Conservation (phyloP, 2,113 vertebrate genomes). For the Promerops cafer region DNA sequence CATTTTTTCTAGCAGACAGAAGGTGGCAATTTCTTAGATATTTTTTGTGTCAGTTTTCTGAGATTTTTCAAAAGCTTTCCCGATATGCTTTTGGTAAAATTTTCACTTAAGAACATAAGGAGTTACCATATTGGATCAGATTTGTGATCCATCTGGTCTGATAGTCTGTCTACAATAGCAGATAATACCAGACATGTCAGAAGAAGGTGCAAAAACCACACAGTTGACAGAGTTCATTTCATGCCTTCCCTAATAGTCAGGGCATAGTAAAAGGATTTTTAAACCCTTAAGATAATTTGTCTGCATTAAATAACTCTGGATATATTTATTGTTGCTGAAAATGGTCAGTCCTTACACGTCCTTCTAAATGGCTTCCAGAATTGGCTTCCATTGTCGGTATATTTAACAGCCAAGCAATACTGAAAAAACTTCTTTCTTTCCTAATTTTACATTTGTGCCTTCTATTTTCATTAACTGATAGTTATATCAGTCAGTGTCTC, state of each 20-base stretch:
- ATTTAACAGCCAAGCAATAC: not conserved
- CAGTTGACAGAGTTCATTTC: slow-evolving; percentile 20
- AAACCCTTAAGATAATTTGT: not conserved
- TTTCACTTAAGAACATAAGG: slow-evolving; percentile 49
- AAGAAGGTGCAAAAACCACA: slow-evolving; percentile 36
- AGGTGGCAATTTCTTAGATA: slow-evolving; percentile 25
- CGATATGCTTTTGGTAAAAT: slow-evolving; percentile 22
- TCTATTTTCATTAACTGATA: not conserved
- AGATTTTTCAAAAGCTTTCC: slow-evolving; percentile 38
- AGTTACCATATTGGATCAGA: slow-evolving; percentile 52
- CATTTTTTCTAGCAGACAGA: slow-evolving; percentile 36
- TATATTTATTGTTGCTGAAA: not conserved
- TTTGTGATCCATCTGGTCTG: slow-evolving; percentile 54
- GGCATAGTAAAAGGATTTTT: not conserved
- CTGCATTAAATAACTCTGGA: not conserved
- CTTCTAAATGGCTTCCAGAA: not conserved
- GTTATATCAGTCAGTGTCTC: not conserved
- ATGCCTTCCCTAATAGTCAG: not conserved
- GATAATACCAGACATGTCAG: slow-evolving; percentile 18
- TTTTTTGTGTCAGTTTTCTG: slow-evolving; percentile 29
- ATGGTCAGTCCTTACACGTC: rapidly evolving
- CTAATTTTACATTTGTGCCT: not conserved
- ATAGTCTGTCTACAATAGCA: slow-evolving; percentile 28
- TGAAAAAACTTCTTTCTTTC: not conserved
- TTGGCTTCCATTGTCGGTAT: not conserved